Base-by-base conservation (phyloP, 1,140 invertebrate species). In the Leptinotarsa lineolata region DNA sequence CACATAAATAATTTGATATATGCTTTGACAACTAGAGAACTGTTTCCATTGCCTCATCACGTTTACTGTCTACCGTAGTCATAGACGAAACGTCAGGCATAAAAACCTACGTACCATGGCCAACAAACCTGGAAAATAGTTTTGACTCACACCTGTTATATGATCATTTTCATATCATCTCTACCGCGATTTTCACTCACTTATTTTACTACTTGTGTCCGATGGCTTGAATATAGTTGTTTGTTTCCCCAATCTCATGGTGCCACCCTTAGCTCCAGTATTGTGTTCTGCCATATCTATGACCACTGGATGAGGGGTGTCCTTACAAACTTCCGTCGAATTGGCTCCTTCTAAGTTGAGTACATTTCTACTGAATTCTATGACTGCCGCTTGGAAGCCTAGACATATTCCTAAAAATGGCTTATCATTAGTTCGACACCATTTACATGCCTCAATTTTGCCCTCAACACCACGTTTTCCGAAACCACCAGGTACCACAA, bases 201-300 rank as follows among this genome's bases (percentile, higher is more conserved):
- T 89, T 59, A 95, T 86, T 72, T 92, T 85, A 76, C 90, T 92
- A 64, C 90, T 89, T 39, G 30, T 8, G 64, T 81, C 79, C 20
- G 67, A 46, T 12, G 0, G 4, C 64, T 73, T 87, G 79, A 99
- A 97, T 48, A 92, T 85, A 2, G 98, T 99, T 60, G 89, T 91
- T 77, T 97, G 90, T 82, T 94, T 95, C 13, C 98, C 98, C 12
- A 99, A 86, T 73, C 98, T 88, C 98, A 99, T 99, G 0, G 98
- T 99, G 22, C 97, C 98, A 5, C 98, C 98, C 88, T 98, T 92
- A 75, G 94, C 88, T 1, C 95, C 96, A 5, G 90, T 89, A 85
- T 97, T 95, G 84, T 99, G 96, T 87, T 99, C 98, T 0, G 97
- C 97, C 98, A 99, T 99, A 77, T 99, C 97, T 73, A 99, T 97